Evolutionary conservation across 2,888 invertebrate species (phyloP).

Genomic region (Parthenolecanium corni): DNA sequence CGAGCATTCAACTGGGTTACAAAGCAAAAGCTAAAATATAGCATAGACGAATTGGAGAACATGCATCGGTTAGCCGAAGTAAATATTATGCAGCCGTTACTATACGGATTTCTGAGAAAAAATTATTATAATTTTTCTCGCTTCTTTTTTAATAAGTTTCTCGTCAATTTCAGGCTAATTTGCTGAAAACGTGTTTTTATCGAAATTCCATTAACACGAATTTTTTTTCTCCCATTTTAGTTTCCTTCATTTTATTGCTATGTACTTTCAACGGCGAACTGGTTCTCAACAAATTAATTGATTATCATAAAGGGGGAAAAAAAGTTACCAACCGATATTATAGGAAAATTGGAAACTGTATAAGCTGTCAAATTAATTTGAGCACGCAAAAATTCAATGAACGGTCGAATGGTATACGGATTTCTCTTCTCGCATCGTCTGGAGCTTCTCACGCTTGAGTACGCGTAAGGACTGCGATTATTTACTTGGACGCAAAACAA

Average conservation of each 20-base stretch:
- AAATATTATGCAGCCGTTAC: too few relatives aligned
- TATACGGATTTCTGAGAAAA: too few relatives aligned
- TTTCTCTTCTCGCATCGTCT: too few relatives aligned
- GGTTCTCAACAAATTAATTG: constrained; percentile 7
- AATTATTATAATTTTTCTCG: too few relatives aligned
- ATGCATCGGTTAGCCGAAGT: not conserved
- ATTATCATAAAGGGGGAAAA: constrained; percentile 6
- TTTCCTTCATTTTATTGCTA: constrained; percentile 2
- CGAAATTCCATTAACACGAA: constrained; percentile 17
- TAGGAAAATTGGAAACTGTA: too few relatives aligned
- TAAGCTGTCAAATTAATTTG: too few relatives aligned
- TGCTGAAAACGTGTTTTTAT: constrained; percentile 10
- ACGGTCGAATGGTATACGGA: too few relatives aligned
- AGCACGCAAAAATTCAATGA: too few relatives aligned
- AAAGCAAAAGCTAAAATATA: not conserved
- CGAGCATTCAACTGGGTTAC: not conserved
- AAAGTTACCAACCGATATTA: not conserved
- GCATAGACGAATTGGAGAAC: constrained; percentile 12
- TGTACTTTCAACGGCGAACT: not conserved
- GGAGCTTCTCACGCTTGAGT: too few relatives aligned
- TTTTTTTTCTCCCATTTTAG: not conserved
- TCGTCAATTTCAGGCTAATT: not conserved
- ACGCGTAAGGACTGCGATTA: too few relatives aligned
- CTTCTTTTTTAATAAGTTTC: too few relatives aligned
- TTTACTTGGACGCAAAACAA: too few relatives aligned